phyloP scores from a whole-genome alignment of 2,113 vertebrate genomes.

The Pomatorhinus ruficollis region DNA sequence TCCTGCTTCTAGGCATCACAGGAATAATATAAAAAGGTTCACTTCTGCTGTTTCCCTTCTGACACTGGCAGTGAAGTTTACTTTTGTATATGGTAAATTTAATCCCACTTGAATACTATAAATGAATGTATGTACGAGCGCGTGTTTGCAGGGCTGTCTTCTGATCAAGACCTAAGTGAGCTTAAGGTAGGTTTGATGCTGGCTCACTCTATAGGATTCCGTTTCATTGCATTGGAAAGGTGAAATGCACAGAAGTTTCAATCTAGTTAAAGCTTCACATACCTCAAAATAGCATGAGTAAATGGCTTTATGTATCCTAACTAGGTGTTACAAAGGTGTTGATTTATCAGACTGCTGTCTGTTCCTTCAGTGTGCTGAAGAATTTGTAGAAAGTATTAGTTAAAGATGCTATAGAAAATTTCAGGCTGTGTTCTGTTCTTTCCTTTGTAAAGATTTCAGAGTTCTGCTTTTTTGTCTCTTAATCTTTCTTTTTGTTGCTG shows the following conservation, averaged over 20 bases:
- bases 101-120: background rate
- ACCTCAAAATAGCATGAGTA: background rate
- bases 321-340: background rate
- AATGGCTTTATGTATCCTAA: background rate
- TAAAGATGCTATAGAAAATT: background rate
- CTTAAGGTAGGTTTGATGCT: background rate
- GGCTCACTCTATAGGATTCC: rapidly evolving
- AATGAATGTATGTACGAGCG: background rate
- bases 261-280: background rate
- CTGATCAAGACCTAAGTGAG: background rate
- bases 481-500: background rate
- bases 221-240: background rate
- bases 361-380: background rate
- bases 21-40: background rate
- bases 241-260: background rate
- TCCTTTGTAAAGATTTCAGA: background rate
- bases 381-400: background rate
- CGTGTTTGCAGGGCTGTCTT: background rate
- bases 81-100: background rate
- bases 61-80: background rate
- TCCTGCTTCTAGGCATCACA: background rate
- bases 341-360: background rate
- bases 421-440: background rate
- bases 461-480: background rate
- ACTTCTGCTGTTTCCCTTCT: background rate